A percentile compares a stretch with the other conserved stretches of the same genome.
Evolutionary conservation across 2,888 invertebrate genomes (phyloP).

Genomic region (Esperia sulphurella): DNA sequence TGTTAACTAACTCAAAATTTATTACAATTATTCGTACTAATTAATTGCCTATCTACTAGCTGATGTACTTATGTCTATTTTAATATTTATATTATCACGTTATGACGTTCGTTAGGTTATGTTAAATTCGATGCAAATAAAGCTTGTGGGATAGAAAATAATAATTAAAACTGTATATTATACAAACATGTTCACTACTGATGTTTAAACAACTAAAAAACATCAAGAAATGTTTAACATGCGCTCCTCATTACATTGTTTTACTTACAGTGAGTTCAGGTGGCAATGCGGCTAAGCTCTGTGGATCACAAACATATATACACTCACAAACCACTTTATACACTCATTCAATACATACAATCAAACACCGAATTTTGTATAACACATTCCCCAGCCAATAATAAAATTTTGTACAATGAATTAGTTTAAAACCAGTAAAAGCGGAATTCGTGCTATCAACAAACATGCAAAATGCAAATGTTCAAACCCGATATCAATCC

Average conservation of each 20-base stretch:
- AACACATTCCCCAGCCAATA: constrained; percentile 35
- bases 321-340: constrained; percentile 49
- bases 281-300: constrained; percentile 90
- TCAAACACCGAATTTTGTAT: constrained; percentile 17
- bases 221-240: neutral
- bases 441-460: constrained; percentile 13
- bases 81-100: too few relatives aligned
- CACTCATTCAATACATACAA: constrained; percentile 11
- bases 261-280: constrained; percentile 89
- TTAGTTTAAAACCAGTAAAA: constrained; percentile 2
- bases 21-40: too few relatives aligned
- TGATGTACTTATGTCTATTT: too few relatives aligned
- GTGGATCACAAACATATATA: constrained; percentile 81
- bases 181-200: too few relatives aligned
- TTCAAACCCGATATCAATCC: constrained; percentile 31
- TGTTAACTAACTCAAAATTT: too few relatives aligned
- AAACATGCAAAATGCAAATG: constrained; percentile 37
- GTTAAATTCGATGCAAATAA: too few relatives aligned
- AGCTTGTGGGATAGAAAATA: too few relatives aligned
- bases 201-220: too few relatives aligned
- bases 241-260: constrained; percentile 21
- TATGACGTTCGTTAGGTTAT: too few relatives aligned
- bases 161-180: too few relatives aligned
- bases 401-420: constrained; percentile 11
- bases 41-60: too few relatives aligned